Conservation (phyloP, 2,113 vertebrate species). For the Zosterops hypoxanthus region DNA sequence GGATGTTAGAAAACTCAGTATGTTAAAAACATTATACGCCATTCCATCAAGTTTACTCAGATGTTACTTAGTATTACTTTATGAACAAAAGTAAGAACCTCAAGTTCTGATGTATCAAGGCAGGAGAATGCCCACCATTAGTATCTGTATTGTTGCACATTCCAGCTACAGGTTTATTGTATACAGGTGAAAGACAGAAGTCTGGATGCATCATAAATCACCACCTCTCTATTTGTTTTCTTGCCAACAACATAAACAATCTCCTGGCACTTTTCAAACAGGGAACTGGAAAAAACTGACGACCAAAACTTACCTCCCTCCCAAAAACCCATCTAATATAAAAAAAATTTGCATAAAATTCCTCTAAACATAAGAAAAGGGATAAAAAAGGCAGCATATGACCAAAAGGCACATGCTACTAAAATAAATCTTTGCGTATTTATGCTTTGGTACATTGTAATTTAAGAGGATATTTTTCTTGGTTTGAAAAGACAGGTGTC, state of each 20-base stretch:
- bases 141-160: not conserved
- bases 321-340: not conserved
- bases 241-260: not conserved
- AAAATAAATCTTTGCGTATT: not conserved
- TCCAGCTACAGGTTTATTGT: not conserved
- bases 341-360: not conserved
- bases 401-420: not conserved
- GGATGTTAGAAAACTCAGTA: not conserved
- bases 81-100: not conserved
- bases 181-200: not conserved
- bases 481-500: not conserved
- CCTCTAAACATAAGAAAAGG: not conserved
- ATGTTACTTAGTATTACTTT: not conserved
- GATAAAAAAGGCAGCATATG: not conserved
- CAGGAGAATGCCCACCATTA: not conserved
- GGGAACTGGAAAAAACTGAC: not conserved
- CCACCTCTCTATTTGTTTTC: not conserved
- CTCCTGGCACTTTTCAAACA: not conserved
- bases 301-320: not conserved
- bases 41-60: not conserved
- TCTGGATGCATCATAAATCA: not conserved
- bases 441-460: not conserved
- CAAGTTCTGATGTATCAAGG: not conserved
- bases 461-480: not conserved
- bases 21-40: not conserved